Evolutionary conservation across 2,888 invertebrate genomes (phyloP), one percentile per base, ranked within the genome.

Genomic region (Mesodorylaimus sp.): DNA sequence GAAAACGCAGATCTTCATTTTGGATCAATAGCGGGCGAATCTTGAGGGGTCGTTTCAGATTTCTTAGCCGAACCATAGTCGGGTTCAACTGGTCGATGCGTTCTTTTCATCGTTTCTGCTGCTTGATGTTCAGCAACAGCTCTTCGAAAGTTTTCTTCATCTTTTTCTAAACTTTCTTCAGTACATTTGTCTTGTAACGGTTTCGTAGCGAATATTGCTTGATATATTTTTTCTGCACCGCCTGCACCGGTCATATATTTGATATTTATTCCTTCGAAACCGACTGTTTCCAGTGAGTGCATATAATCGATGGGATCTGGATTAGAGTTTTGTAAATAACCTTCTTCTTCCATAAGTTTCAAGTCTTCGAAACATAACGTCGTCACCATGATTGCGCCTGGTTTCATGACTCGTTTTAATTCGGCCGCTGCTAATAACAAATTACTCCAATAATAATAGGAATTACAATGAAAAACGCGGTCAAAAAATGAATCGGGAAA

Each of bases 391-490:
- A 52, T 3, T 2, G 56, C 56, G 3, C 56, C 56, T 3, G 60
- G 61, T 53, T 60, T 60, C 55, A 65, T 60, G 3, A 64, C 62
- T n/a, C 64, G 54, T 24, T 57, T 51, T 1, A 65, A 51, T 48
- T 64, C 64, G 37, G 46, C 37, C n/a, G 53, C 50, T 5, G 56
- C 56, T 1, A 24, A 28, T 21, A 55, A 48, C 51, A 59, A 49
- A 44, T 59, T 56, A 3, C 58, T 56, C 65, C 65, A 65, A 52
- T 62, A 65, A 53, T 64, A 62, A 57, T 58, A 64, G 50, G 58
- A 60, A 54, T 65, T 63, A 24, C 53, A 53, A 52, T 65, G 65
- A 51, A 61, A 65, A 26, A 61, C 58, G 7, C 57, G 48, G 42
- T 65, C 59, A 55, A 65, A 61, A 2, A 38, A 55, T 50, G 59